A percentile compares a stretch with the other conserved stretches of the same genome.
These are phyloP conservation scores for Agriopis leucophaearia DNA, from an alignment of 2,888 invertebrate genomes.

Conservation along the genomic window DNA sequence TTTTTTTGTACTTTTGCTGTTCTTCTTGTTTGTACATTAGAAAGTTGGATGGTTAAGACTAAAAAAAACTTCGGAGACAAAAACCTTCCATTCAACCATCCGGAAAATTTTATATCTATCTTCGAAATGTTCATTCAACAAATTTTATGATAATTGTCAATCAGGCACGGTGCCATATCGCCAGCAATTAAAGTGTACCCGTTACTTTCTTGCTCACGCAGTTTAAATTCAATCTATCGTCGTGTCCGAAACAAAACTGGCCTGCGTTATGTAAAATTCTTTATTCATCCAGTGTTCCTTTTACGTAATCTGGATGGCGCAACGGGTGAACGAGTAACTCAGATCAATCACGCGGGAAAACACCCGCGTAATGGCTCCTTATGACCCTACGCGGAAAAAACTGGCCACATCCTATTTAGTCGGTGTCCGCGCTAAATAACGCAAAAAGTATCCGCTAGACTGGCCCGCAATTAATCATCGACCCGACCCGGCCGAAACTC, in stretches of 20 bases:
- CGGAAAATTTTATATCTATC: constrained; percentile 25
- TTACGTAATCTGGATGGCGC: constrained; percentile 38
- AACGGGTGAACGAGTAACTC: constrained; percentile 54
- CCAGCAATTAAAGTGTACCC: constrained; percentile 34
- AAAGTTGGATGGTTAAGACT: constrained; percentile 22
- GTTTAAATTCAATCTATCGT: constrained; percentile 28
- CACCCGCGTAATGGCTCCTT: constrained; percentile 74
- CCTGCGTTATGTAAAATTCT: constrained; percentile 4
- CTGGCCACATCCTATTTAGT: constrained; percentile 70
- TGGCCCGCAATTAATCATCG: constrained; percentile 72
- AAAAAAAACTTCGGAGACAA: constrained; percentile 6
- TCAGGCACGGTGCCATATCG: constrained; percentile 40
- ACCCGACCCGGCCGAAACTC: constrained; percentile 53
- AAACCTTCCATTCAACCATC: constrained; percentile 10
- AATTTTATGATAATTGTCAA: constrained; percentile 44
- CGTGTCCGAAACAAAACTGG: background rate
- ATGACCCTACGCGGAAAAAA: constrained; percentile 61
- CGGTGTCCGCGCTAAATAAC: constrained; percentile 70
- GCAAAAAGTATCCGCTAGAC: constrained; percentile 71
- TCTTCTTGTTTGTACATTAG: constrained; percentile 14
- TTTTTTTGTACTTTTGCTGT: constrained; percentile 25
- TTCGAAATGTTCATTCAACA: constrained; percentile 29
- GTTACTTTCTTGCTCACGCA: constrained; percentile 31
- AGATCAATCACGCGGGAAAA: constrained; percentile 78
- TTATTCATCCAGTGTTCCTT: constrained; percentile 32